Conservation (phyloP, 1,140 invertebrate species). For the Linepithema humile region DNA sequence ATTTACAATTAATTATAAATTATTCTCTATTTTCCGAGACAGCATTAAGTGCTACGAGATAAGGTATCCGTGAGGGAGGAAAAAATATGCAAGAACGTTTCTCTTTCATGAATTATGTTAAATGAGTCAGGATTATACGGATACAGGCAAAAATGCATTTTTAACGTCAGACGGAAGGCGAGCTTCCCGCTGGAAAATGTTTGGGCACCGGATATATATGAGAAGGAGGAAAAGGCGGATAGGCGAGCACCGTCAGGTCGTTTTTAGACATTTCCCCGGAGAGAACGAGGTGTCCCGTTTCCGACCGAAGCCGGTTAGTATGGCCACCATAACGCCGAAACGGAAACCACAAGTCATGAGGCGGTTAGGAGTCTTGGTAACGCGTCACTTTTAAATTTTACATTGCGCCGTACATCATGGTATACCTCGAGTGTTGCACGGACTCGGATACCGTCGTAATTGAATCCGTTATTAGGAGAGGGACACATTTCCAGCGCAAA, state of each 20-base stretch:
- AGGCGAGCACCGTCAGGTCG: slow-evolving; percentile 22
- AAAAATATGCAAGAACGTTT: slow-evolving; percentile 3
- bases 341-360: slow-evolving; percentile 56
- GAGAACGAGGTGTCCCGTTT: slow-evolving; percentile 54
- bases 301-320: slow-evolving; percentile 55
- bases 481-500: slow-evolving; percentile 28
- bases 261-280: slow-evolving; percentile 64
- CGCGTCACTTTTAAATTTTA: slow-evolving; percentile 60
- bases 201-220: slow-evolving; percentile 38
- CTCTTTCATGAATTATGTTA: slow-evolving; percentile 44
- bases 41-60: neutral
- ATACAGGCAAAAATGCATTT: slow-evolving; percentile 54
- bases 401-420: slow-evolving; percentile 52
- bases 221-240: slow-evolving; percentile 10
- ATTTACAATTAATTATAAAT: neutral
- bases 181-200: slow-evolving; percentile 39
- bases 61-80: neutral
- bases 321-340: slow-evolving; percentile 54
- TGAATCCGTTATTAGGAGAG: slow-evolving; percentile 61
- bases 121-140: slow-evolving; percentile 57
- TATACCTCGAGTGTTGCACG: slow-evolving; percentile 37
- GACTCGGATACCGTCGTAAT: slow-evolving; percentile 49
- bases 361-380: slow-evolving; percentile 43
- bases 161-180: slow-evolving; percentile 37
- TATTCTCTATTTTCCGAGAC: neutral